Evolutionary conservation across 2,888 invertebrate species (phyloP).

Genomic region (Adelphocoris suturalis): DNA sequence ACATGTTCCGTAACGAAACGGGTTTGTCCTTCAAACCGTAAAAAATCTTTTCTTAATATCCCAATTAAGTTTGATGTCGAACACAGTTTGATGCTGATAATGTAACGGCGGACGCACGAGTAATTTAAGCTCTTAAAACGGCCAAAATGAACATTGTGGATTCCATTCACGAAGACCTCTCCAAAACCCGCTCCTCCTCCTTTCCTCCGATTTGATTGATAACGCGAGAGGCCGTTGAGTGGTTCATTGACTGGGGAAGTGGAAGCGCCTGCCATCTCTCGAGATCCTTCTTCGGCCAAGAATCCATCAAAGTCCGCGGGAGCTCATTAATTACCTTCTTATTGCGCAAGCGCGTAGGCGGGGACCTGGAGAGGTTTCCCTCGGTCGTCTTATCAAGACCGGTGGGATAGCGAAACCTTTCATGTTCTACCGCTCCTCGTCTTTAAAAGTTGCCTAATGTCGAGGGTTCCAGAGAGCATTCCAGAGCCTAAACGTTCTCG

Average conservation of each 20-base stretch:
- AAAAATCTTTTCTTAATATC: too few species aligned
- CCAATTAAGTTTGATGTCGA: too few species aligned
- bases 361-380: neutral
- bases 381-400: conserved; percentile 30
- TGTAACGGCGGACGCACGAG: neutral
- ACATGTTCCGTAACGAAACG: too few species aligned
- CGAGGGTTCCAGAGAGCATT: neutral
- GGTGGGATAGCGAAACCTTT: neutral
- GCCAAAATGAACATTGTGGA: neutral
- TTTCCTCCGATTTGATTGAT: conserved; percentile 48
- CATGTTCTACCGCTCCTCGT: neutral
- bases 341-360: conserved; percentile 54
- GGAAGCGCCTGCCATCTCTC: conserved; percentile 10
- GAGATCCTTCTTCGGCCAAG: neutral
- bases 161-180: neutral
- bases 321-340: conserved; percentile 54
- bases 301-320: conserved; percentile 57
- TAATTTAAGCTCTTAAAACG: neutral
- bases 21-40: too few species aligned
- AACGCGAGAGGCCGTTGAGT: conserved; percentile 62
- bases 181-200: neutral
- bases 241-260: conserved; percentile 60
- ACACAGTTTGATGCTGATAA: neutral
- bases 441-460: neutral
- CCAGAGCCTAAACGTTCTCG: neutral